Conservation (phyloP, 2,888 invertebrate species). For the Agrotis clavis region DNA sequence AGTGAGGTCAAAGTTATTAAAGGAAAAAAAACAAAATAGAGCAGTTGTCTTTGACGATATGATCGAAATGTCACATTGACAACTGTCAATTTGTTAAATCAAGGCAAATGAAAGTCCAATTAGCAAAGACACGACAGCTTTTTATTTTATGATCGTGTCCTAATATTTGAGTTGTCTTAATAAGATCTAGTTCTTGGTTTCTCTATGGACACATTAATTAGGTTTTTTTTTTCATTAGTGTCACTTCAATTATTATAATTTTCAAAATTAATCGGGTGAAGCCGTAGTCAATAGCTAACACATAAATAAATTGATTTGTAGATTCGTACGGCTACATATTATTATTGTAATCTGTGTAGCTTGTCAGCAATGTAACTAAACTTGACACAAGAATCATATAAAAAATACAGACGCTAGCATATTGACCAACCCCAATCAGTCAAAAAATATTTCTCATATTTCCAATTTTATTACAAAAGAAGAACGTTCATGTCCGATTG, state of each 20-base stretch:
- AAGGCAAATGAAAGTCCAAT: slow-evolving; percentile 39
- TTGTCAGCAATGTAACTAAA: background rate
- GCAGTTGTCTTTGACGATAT: slow-evolving; percentile 25
- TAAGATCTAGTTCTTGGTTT: slow-evolving; percentile 25
- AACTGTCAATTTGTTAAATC: slow-evolving; percentile 49
- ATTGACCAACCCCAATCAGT: too few species aligned
- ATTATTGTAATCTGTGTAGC: background rate
- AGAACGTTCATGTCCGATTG: too few species aligned
- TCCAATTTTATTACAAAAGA: too few species aligned
- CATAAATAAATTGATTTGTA: background rate
- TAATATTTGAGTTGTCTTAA: slow-evolving; percentile 23
- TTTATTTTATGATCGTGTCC: background rate
- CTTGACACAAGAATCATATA: slow-evolving; percentile 3
- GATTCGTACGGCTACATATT: too few species aligned
- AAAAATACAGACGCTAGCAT: background rate
- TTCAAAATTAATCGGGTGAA: background rate
- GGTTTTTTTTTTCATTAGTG: background rate
- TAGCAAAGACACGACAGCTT: background rate
- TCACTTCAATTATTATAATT: background rate
- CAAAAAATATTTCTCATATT: too few species aligned
- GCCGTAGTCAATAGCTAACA: background rate
- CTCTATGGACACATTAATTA: background rate
- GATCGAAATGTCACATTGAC: slow-evolving; percentile 46
- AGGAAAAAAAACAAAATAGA: slow-evolving; percentile 21
- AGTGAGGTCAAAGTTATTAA: slow-evolving; percentile 54